Evolutionary conservation across 2,797 vertebrate species (phyloP).

Genomic region (Amphiprion clarkii): DNA sequence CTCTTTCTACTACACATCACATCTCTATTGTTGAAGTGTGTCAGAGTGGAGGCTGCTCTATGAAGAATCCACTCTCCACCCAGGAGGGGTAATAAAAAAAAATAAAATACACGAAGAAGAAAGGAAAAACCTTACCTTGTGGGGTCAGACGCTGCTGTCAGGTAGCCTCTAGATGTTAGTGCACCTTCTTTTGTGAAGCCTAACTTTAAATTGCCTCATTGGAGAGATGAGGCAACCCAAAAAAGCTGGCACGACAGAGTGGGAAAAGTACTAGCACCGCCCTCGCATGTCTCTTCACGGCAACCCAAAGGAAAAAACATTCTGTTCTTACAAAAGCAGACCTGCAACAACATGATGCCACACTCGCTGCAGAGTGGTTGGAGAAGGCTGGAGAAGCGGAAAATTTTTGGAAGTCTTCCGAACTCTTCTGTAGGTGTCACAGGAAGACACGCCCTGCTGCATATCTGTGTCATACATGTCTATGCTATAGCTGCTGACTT

Average conservation of each 20-base stretch:
- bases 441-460: conserved; percentile 18
- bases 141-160: conserved; percentile 2
- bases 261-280: conserved; percentile 76
- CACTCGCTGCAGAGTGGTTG: background rate
- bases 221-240: conserved; percentile 30
- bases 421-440: conserved; percentile 2
- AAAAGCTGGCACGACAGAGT: conserved; percentile 29
- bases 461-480: background rate
- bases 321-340: conserved; percentile 1
- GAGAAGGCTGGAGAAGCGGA: conserved; percentile 24
- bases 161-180: conserved; percentile 1
- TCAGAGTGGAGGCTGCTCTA: background rate
- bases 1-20: background rate
- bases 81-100: no score
- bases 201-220: conserved; percentile 27
- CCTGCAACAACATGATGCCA: conserved; percentile 49
- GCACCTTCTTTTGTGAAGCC: conserved; percentile 10
- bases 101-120: background rate
- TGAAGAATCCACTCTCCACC: background rate
- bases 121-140: conserved; percentile 47
- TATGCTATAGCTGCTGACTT: background rate
- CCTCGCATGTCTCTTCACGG: conserved; percentile 44
- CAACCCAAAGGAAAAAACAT: background rate
- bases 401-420: conserved; percentile 15
- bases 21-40: background rate